Conservation (phyloP, 2,113 vertebrate genomes). For the Boulengeromyrus knoepffleri region DNA sequence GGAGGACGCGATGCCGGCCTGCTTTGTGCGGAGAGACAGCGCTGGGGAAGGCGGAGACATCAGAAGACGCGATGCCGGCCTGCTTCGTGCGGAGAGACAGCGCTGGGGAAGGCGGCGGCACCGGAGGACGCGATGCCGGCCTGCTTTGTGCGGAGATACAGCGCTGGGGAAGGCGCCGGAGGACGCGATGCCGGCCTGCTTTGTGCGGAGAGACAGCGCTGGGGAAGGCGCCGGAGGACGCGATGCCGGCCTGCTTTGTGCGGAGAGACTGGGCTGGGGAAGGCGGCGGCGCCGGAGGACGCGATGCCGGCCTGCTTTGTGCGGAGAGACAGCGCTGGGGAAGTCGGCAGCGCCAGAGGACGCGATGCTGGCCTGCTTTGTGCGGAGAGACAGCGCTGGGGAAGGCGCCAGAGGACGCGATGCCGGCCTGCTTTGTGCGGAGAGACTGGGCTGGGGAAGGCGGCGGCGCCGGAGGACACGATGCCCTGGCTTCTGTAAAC, state of each 20-base stretch:
- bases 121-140: neutral
- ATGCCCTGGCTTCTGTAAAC: neutral
- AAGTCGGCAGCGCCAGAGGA: neutral
- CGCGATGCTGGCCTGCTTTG: neutral
- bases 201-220: neutral
- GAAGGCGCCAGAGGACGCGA: neutral
- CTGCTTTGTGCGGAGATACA: neutral
- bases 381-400: neutral
- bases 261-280: neutral
- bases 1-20: neutral
- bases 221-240: neutral
- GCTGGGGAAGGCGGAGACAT: neutral
- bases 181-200: neutral
- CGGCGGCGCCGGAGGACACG: too few relatives aligned
- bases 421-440: neutral
- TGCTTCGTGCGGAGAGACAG: neutral
- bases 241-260: neutral
- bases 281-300: too few relatives aligned
- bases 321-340: neutral
- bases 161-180: neutral
- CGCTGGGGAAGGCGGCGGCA: neutral
- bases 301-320: neutral
- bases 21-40: neutral
- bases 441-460: neutral
- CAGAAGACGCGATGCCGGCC: neutral